phyloP scores from a whole-genome alignment of 2,797 vertebrate genomes.

The Gouania willdenowi region DNA sequence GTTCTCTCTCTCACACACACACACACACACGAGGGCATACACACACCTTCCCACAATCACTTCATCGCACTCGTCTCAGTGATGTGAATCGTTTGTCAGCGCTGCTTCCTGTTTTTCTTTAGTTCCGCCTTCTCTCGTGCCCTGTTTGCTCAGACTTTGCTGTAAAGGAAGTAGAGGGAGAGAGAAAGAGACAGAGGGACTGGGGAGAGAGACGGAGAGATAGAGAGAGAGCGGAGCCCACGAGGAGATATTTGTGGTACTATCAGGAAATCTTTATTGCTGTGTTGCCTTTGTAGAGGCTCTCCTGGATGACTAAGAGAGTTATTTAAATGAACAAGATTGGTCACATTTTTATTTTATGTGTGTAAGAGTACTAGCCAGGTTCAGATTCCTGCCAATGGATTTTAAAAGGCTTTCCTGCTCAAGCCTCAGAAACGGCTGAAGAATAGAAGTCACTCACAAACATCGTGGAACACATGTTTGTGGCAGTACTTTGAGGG shows the following conservation, averaged over 20 bases:
- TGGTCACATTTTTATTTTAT: conserved; percentile 6
- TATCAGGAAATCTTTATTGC: conserved; percentile 25
- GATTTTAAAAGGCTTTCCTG: conserved; percentile 33
- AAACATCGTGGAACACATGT: conserved; percentile 6
- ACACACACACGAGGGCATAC: conserved; percentile 24
- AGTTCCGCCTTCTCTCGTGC: conserved; percentile 52
- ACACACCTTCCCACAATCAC: conserved; percentile 16
- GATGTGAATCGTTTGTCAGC: conserved; percentile 45
- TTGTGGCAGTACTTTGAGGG: conserved; percentile 8
- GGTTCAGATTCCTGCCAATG: conserved; percentile 44
- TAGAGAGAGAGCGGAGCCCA: too few species aligned
- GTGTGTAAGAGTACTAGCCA: conserved; percentile 12
- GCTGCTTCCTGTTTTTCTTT: conserved; percentile 69
- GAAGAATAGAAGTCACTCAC: conserved; percentile 23
- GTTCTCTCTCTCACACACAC: conserved; percentile 15
- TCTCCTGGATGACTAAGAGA: conserved; percentile 1
- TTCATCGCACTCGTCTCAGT: conserved; percentile 26
- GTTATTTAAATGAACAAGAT: conserved; percentile 21
- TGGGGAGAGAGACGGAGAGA: too few species aligned
- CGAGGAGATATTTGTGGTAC: conserved; percentile 12
- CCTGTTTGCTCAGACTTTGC: conserved; percentile 28
- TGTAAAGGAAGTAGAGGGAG: conserved; percentile 40
- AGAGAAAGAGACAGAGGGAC: not conserved
- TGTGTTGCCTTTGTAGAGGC: conserved; percentile 27
- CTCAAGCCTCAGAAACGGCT: conserved; percentile 21